Base-by-base conservation (phyloP, 2,888 invertebrate genomes). In the Noctuana brunneofusca region DNA sequence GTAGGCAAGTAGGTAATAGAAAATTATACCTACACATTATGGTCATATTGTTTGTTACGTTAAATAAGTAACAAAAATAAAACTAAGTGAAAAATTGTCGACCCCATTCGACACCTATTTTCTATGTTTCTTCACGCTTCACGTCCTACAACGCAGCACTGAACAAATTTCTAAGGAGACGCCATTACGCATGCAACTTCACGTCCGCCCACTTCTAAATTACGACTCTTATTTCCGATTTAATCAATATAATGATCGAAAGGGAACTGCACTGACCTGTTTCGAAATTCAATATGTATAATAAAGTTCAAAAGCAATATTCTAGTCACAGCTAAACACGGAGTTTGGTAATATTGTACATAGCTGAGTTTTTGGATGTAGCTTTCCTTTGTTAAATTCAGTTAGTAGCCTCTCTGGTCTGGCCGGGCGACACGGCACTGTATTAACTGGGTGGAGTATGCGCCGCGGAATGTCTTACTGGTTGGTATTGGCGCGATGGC, bases 251-350 rank as follows among this genome's bases (percentile, higher is more conserved):
- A 55, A 62, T 38, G 38, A 46, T 62, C 62, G 38, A 18, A 58
- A 48, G 49, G 57, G 24, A 57, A 58, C 49, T 58, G 48, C 49
- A 58, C 57, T 58, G 49, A 58, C 57, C 57, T 58, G 57, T 58
- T 58, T 18, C 49, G 27, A 48, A 55, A 62, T 38, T 49, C 49
- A 49, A 48, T 53, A 46, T n/a, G n/a, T 27, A 49, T 55, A 52
- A 49, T 58, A 54, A 48, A 54, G 35, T 60, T 58, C 46, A 58
- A 49, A 58, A 46, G 59, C 60, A 60, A 58, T 58, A 52, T 58
- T 41, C 38, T 50, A 58, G 14, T 38, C 58, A 52, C 58, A 43
- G 52, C 30, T 41, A 52, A 54, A 48, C 54, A 60, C 54, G 35
- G 16, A 8, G 24, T 53, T 24, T 48, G 32, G 35, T 18, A 35